Base-by-base conservation (phyloP, 2,797 vertebrate species). In the Tenualosa ilisha region DNA sequence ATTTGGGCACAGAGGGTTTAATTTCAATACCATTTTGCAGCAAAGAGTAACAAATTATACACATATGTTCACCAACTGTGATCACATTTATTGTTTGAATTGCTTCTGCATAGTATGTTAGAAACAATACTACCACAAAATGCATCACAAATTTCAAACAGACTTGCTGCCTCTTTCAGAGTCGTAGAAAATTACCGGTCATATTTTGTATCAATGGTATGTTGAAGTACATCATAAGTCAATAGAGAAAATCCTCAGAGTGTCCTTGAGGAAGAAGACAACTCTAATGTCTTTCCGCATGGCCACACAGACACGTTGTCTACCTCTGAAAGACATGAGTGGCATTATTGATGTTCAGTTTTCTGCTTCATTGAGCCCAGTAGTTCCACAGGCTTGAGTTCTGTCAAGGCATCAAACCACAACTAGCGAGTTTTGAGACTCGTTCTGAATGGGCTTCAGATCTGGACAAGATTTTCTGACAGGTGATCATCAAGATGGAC, bases 331-430 rank as follows among this genome's bases (percentile, higher is more conserved):
- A 56, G 51, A 54, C 83, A 40, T 72, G 26, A 81, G 75, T 85
- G 86, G 22, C 31, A 20, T 88, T 82, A 87, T 87, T 75, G 86
- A 88, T 87, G 68, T 82, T 87, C 53, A 6, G 15, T 82, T 85
- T 88, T 85, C 83, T 81, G 83, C 84, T 87, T 83, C 24, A 81
- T 26, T 87, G 75, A 79, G 40, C 79, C 49, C 54, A n/a, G 82
- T 6, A n/a, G 53, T 86, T 61, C 81, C 75, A 83, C 37, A 81
- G 84, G 54, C 79, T 54, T 37, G 56, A 40, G 53, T 86, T 37
- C 82, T 43, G 83, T 83, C 53, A 56, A 56, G 50, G 54, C 61
- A 65, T 53, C 86, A 63, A n/a, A 63, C 3, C n/a, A 68, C 3
- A n/a, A 37, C 17, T 20, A 24, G 37, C 9, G 13, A 53, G 4